Conservation (phyloP, 2,797 vertebrate species). For the Benthosema pterotum region DNA sequence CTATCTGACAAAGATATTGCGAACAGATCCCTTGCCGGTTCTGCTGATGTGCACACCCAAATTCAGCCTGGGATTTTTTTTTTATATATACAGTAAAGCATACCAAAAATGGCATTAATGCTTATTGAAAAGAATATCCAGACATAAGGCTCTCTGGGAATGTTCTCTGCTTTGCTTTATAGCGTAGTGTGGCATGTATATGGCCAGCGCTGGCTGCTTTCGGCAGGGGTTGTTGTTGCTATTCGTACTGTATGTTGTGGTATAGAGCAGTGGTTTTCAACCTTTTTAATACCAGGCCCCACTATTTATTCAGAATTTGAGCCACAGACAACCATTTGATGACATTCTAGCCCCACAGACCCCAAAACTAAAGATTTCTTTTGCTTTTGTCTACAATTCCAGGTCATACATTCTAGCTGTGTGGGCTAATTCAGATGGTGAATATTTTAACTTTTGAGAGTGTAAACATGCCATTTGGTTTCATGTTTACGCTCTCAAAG, state of each 20-base stretch:
- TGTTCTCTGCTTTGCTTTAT: not conserved
- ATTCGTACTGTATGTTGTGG: not conserved
- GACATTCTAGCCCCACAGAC: no score
- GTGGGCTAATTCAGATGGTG: no score
- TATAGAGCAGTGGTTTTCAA: no score
- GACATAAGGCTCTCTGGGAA: slow-evolving; percentile 40
- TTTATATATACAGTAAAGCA: slow-evolving; percentile 60
- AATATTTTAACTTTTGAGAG: no score
- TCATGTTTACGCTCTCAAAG: no score
- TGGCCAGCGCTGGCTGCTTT: slow-evolving; percentile 2
- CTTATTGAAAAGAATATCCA: slow-evolving; percentile 65
- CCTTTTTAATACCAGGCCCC: no score
- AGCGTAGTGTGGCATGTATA: not conserved
- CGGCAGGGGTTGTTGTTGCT: not conserved
- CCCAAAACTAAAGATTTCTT: no score
- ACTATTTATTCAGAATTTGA: no score
- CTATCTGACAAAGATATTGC: slow-evolving; percentile 81
- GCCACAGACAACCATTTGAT: no score
- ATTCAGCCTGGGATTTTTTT: slow-evolving; percentile 21
- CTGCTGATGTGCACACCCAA: slow-evolving; percentile 49
- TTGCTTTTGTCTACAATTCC: no score
- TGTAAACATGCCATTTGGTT: no score
- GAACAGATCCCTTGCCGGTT: slow-evolving; percentile 68
- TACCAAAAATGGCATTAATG: slow-evolving; percentile 66
- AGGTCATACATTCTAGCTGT: no score